Evolutionary conservation across 2,888 invertebrate genomes (phyloP).

Genomic region (Pardosa pseudoannulata): DNA sequence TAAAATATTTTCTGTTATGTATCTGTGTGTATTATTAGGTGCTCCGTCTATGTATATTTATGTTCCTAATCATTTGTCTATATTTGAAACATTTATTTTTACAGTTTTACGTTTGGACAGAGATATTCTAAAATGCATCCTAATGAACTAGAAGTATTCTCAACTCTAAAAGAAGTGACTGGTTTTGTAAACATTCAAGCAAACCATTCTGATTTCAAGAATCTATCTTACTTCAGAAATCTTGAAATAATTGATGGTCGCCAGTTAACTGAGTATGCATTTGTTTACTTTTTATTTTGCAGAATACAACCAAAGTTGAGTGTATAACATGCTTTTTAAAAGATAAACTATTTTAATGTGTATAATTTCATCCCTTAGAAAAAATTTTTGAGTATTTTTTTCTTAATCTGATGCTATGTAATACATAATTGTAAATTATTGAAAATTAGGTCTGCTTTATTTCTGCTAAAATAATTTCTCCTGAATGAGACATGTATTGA

Average conservation of each 20-base stretch:
- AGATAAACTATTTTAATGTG: no score
- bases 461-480: no score
- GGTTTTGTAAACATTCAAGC: constrained; percentile 95
- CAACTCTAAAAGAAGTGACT: constrained; percentile 93
- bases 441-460: no score
- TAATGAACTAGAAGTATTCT: constrained; percentile 89
- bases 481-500: no score
- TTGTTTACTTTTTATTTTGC: neutral
- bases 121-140: constrained; percentile 90
- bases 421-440: no score
- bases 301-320: no score
- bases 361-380: no score
- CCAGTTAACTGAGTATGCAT: constrained; percentile 84
- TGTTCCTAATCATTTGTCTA: neutral
- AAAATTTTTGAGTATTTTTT: no score
- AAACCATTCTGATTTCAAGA: constrained; percentile 88
- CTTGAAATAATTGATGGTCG: constrained; percentile 95
- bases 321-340: no score
- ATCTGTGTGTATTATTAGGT: no score
- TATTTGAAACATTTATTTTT: neutral
- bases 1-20: no score
- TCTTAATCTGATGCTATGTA: no score
- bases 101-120: constrained; percentile 88
- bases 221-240: constrained; percentile 93
- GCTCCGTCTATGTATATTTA: neutral